These are phyloP conservation scores for Talpa occidentalis DNA, from an alignment of 2,113 vertebrate species.

Conservation along the genomic window DNA sequence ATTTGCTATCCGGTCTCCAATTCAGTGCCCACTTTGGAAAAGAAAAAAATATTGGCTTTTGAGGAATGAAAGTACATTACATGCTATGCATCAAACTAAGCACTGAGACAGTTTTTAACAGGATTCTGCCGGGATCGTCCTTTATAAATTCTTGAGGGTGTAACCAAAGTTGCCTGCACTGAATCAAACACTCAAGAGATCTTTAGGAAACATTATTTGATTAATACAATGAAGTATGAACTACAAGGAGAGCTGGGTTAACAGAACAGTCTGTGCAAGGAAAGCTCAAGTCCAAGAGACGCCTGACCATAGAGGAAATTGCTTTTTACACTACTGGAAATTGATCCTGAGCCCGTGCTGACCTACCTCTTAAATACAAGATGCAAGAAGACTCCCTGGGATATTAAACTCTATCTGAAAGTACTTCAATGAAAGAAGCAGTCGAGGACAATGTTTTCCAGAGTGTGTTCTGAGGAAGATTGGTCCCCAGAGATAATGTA, in stretches of 20 bases:
- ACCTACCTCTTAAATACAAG: slow-evolving; percentile 67
- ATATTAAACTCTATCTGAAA: slow-evolving; percentile 66
- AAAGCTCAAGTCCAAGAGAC: slow-evolving; percentile 25
- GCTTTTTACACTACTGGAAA: slow-evolving; percentile 71
- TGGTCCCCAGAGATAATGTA: slow-evolving; percentile 41
- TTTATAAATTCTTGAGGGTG: not conserved
- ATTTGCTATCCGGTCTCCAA: not conserved
- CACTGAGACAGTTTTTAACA: not conserved
- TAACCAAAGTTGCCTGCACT: slow-evolving; percentile 45
- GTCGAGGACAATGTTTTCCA: slow-evolving; percentile 35
- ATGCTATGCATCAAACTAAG: not conserved
- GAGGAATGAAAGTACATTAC: not conserved
- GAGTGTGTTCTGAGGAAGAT: slow-evolving; percentile 16
- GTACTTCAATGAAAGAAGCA: slow-evolving; percentile 36
- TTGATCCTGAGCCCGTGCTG: slow-evolving; percentile 61
- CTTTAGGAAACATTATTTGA: not conserved
- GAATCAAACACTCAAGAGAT: slow-evolving; percentile 42
- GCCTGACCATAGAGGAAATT: slow-evolving; percentile 63
- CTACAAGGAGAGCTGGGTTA: not conserved
- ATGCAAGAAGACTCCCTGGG: slow-evolving; percentile 55
- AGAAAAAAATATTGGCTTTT: not conserved
- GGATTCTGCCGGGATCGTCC: slow-evolving; percentile 4
- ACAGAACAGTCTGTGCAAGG: not conserved
- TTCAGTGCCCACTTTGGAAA: not conserved
- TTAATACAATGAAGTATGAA: slow-evolving; percentile 45